Base-by-base conservation (phyloP, 1,140 invertebrate genomes). In the Wasmannia auropunctata region DNA sequence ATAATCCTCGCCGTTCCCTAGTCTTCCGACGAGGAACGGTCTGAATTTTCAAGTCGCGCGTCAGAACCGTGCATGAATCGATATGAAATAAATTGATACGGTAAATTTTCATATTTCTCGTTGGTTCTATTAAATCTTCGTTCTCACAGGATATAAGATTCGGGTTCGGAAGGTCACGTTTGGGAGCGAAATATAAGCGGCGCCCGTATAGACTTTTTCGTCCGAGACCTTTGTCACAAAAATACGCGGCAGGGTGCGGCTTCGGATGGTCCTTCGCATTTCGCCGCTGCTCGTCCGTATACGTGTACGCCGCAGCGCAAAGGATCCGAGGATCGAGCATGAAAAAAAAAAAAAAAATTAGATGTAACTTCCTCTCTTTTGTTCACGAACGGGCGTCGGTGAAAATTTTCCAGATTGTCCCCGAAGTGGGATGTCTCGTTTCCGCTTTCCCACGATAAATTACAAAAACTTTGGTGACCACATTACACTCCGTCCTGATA, bases 231-330 rank as follows among this genome's bases (percentile, higher is more conserved):
- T 60, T 60, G 34, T 72, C 37, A 60, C 25, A 25, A 34, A 67
- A 79, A 51, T 67, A 62, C n/a, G 34, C 34, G 19, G 19, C 37
- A 74, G 51, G 54, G 67, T 83, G 79, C 79, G 79, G 67, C 79
- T 40, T 16, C 34, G 34, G n/a, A n/a, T 19, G 6, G n/a, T 19
- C 22, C 4, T 80, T 14, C 4, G 43, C 54, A 43, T 72, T 34
- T 83, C 14, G n/a, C 6, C 40, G 22, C 25, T n/a, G n/a, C 10
- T 8, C 19, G 63, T 49, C 16, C n/a, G n/a, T n/a, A n/a, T n/a
- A n/a, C n/a, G n/a, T n/a, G 43, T 46, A 14, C 43, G 3, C 14
- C 7, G 22, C 28, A 14, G 7, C 16, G 25, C 67, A 25, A 43
- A 40, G 67, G 51, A 34, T 6, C 7, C 46, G 25, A 37, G 16